Percentiles rank a stretch among this genome's conserved stretches.
These are phyloP conservation scores for Drosophila fungiperda DNA, from an alignment of 2,888 invertebrate genomes.

Conservation along the genomic window DNA sequence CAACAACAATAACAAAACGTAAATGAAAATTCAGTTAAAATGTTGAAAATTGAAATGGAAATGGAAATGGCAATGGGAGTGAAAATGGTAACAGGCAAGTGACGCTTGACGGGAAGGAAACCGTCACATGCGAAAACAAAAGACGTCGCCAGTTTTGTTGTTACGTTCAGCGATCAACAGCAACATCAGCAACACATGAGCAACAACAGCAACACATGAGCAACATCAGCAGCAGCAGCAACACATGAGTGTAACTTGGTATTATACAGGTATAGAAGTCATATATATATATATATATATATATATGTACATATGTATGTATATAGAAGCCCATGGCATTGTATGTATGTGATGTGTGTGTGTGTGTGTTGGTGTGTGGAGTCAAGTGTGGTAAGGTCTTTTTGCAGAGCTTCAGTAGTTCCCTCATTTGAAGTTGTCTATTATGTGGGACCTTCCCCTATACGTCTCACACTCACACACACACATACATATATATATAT, in stretches of 20 bases:
- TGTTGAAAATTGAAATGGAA: conserved; percentile 68
- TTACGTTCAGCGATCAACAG: conserved; percentile 71
- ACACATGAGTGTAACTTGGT: conserved; percentile 27
- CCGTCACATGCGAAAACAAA: conserved; percentile 65
- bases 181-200: conserved; percentile 30
- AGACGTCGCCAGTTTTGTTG: conserved; percentile 52
- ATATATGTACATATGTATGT: neutral
- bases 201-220: conserved; percentile 28
- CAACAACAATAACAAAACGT: conserved; percentile 45
- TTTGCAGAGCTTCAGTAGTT: conserved; percentile 82
- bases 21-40: conserved; percentile 77
- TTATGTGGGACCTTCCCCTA: conserved; percentile 61
- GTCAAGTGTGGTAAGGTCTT: conserved; percentile 71
- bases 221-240: conserved; percentile 23
- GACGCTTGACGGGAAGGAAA: conserved; percentile 53
- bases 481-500: neutral
- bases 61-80: conserved; percentile 55
- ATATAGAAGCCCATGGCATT: neutral
- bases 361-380: conserved; percentile 37
- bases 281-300: neutral
- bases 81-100: conserved; percentile 50
- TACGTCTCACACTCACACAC: conserved; percentile 33
- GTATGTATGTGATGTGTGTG: neutral
- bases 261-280: conserved; percentile 19
- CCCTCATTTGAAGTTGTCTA: conserved; percentile 66